Evolutionary conservation across 2,113 vertebrate genomes (phyloP).

Genomic region (Paedocypris sp.): DNA sequence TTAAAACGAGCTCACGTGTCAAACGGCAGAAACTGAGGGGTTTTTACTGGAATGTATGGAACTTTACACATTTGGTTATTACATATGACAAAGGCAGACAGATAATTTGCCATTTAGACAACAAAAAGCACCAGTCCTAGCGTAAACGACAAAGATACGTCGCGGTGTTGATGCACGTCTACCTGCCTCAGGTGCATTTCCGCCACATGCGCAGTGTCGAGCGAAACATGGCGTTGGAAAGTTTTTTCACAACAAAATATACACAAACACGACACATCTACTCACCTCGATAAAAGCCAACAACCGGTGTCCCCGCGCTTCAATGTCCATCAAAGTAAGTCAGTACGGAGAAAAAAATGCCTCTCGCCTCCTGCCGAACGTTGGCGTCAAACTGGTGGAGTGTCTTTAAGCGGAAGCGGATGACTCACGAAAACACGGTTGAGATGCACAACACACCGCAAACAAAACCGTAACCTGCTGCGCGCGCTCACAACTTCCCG

Average conservation of each 20-base stretch:
- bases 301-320: background rate
- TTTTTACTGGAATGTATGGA: too few relatives aligned
- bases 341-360: background rate
- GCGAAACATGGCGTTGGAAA: slow-evolving; percentile 34
- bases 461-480: background rate
- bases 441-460: background rate
- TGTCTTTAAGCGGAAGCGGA: slow-evolving; percentile 23
- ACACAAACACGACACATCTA: background rate
- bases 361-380: background rate
- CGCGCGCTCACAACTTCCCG: background rate
- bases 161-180: background rate
- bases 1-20: too few relatives aligned
- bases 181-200: slow-evolving; percentile 59
- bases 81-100: too few relatives aligned
- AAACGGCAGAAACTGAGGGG: too few relatives aligned
- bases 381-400: background rate
- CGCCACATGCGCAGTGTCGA: slow-evolving; percentile 36
- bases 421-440: background rate
- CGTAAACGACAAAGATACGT: too few relatives aligned
- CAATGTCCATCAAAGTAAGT: background rate
- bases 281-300: slow-evolving; percentile 40
- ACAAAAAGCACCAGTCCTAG: background rate
- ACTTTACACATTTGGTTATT: too few relatives aligned
- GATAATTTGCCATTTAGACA: too few relatives aligned
- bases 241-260: slow-evolving; percentile 20